Conservation (phyloP, 2,797 vertebrate species). For the Centropyge bicolor region DNA sequence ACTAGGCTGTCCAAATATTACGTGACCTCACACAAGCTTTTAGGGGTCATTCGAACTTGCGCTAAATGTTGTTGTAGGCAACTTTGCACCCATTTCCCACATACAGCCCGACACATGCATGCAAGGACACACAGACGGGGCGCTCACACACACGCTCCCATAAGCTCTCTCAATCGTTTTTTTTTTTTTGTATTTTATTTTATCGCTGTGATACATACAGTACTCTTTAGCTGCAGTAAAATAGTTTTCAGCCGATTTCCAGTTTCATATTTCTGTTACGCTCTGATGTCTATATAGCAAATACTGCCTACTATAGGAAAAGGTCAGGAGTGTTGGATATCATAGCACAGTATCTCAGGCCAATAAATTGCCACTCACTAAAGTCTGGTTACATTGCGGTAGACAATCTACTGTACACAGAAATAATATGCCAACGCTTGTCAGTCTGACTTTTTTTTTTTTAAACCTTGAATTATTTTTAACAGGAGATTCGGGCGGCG, state of each 20-base stretch:
- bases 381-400: slow-evolving; percentile 38
- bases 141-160: slow-evolving; percentile 19
- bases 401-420: slow-evolving; percentile 51
- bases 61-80: slow-evolving; percentile 72
- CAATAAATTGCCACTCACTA: slow-evolving; percentile 62
- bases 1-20: slow-evolving; percentile 81
- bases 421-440: slow-evolving; percentile 36
- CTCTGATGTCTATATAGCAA: slow-evolving; percentile 44
- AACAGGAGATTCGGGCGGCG: slow-evolving; percentile 3
- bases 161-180: slow-evolving; percentile 61
- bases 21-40: slow-evolving; percentile 76
- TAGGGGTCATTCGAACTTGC: slow-evolving; percentile 74
- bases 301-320: slow-evolving; percentile 50
- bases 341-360: slow-evolving; percentile 56
- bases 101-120: slow-evolving; percentile 37
- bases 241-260: slow-evolving; percentile 73
- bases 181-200: slow-evolving; percentile 65
- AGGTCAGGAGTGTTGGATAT: slow-evolving; percentile 71
- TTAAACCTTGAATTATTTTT: slow-evolving; percentile 7
- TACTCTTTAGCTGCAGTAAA: slow-evolving; percentile 63
- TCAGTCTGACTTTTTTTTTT: background rate
- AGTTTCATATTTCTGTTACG: slow-evolving; percentile 57
- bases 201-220: slow-evolving; percentile 39
- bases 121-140: slow-evolving; percentile 39
- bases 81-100: slow-evolving; percentile 55